Base-by-base conservation (phyloP, 2,113 vertebrate species). In the Passer domesticus region DNA sequence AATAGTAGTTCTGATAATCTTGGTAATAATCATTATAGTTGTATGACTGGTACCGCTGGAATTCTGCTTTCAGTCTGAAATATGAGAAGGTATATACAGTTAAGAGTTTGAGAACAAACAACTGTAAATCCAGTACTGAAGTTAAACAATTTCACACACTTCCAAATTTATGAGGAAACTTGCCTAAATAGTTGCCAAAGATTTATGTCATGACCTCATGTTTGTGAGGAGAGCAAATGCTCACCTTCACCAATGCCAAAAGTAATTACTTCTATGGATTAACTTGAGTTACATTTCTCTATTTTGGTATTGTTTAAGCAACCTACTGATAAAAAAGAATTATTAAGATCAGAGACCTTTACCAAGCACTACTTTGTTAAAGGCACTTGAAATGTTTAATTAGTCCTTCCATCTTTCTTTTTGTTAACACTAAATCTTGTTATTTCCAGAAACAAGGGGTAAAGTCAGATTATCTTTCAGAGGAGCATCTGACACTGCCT, bases 21-120 rank as follows among this genome's bases (percentile, higher is more conserved):
- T 98, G 96, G 5, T 98, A 99, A 94, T 98, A 98, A 92, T 97
- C 91, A 79, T 90, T 98, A 28, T 94, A 96, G 53, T 94, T 98
- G 94, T 98, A 98, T 3, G 94, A 97, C 89, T 98, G 98, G 93
- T 95, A 97, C 72, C 94, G 86, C 73, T 90, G n/a, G 98, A 98
- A 97, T 97, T 98, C 97, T 60, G 98, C 96, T 95, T 98, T 97
- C 94, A 98, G 97, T 91, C 99, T 99, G 91, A 97, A 97, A 98
- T 95, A 87, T 17, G 97, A 97, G 10, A 91, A 59, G 59, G 89
- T 68, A 56, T 0, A 85, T 1, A 80, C 15, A 80, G 18, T 84
- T 41, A 72, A 76, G 35, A 80, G 35, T 30, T 76, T 70, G 22
- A 92, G 27, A 74, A 46, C 39, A 66, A 11, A 7, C 3, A 69